Evolutionary conservation across 2,113 vertebrate genomes (phyloP).

Genomic region (Serinus canaria): DNA sequence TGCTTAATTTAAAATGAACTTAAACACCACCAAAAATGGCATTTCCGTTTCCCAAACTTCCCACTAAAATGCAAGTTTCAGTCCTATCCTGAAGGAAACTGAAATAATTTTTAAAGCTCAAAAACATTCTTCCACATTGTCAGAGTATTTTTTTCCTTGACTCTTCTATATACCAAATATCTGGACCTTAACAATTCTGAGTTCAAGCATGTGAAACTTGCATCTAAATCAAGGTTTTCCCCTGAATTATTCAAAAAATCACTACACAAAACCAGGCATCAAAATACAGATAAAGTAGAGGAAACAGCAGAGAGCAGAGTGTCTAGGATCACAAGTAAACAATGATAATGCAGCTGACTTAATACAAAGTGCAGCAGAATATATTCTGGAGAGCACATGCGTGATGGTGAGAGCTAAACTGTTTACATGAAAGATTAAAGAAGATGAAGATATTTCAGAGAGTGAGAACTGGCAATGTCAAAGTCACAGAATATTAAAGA

Average conservation of each 20-base stretch:
- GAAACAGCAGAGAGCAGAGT: neutral
- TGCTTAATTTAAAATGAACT: slow-evolving; percentile 10
- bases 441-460: slow-evolving; percentile 39
- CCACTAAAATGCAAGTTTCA: neutral
- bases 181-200: neutral
- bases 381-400: neutral
- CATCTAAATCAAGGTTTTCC: neutral
- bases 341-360: neutral
- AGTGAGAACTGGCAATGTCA: neutral
- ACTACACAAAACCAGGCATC: neutral
- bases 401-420: neutral
- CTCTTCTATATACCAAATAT: neutral
- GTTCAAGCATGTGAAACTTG: neutral
- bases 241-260: slow-evolving; percentile 1
- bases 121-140: neutral
- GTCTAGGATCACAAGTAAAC: neutral
- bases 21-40: neutral
- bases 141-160: neutral
- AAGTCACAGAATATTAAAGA: slow-evolving; percentile 43
- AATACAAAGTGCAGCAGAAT: neutral
- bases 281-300: neutral
- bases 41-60: neutral
- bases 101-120: neutral
- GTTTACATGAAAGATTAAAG: slow-evolving; percentile 54
- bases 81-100: neutral